These are phyloP conservation scores for Melipona bicolor DNA, from an alignment of 2,888 invertebrate species.

Conservation along the genomic window DNA sequence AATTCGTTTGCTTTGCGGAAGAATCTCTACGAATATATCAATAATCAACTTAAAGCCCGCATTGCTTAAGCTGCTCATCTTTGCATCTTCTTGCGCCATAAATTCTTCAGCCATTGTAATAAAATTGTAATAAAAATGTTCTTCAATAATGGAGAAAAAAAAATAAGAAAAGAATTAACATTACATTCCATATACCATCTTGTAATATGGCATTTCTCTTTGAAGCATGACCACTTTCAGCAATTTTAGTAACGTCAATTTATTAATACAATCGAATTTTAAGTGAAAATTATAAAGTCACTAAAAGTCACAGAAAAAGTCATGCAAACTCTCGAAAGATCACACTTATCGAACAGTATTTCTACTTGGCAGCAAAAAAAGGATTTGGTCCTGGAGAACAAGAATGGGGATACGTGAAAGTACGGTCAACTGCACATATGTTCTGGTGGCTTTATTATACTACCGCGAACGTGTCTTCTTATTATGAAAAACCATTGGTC, in stretches of 20 bases:
- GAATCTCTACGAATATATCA: constrained; percentile 54
- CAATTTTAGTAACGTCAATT: not conserved
- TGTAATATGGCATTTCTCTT: not conserved
- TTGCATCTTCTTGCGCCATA: constrained; percentile 38
- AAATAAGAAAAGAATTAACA: not conserved
- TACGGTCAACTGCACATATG: constrained; percentile 91
- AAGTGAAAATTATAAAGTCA: not conserved
- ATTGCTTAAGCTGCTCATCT: constrained; percentile 51
- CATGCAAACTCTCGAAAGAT: not conserved
- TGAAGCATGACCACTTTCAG: not conserved
- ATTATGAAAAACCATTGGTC: constrained; percentile 89
- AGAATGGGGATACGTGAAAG: constrained; percentile 90
- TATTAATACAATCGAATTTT: not conserved
- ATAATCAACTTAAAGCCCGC: constrained; percentile 16
- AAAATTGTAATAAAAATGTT: not conserved
- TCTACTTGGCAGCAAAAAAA: constrained; percentile 53
- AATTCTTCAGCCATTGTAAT: constrained; percentile 38
- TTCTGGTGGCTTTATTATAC: constrained; percentile 95
- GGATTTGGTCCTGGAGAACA: constrained; percentile 88
- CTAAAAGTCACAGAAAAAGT: not conserved
- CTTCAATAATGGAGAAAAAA: not conserved
- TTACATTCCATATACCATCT: not conserved
- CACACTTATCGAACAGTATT: not conserved
- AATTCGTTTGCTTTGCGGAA: not conserved
- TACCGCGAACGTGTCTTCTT: constrained; percentile 85